Evolutionary conservation across 2,888 invertebrate species (phyloP), one percentile per base, ranked within the genome.

Genomic region (Calameuta idolon): DNA sequence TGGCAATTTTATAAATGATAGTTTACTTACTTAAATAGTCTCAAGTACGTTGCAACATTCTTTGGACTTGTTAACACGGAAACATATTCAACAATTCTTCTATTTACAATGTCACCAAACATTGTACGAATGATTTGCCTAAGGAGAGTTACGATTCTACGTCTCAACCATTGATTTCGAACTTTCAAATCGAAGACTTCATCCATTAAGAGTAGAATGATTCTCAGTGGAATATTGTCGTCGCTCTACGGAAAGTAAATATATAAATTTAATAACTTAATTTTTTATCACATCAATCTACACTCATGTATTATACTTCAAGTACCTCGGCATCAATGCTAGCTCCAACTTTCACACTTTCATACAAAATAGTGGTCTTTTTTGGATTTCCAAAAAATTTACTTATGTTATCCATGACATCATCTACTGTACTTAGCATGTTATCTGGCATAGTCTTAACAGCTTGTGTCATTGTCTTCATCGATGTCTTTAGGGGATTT

Each of bases 391-490:
- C 90, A 86, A 96, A 96, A 34, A 96, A 95, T 92, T 95, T 96
- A 73, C 95, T 95, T 83, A 97, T 93, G 78, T 96, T 96, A 87
- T 95, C 97, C 92, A 96, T 95, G 55, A 97, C 95, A 80, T 96
- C 96, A 87, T 96, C 96, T 0, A 98, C 96, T 0, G 97, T 97
- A 85, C 95, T 97, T 68, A 96, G 94, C 82, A 98, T 94, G 86
- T 96, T 96, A 89, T 98, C 98, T 0, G 98, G 98, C 93, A 97
- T 96, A 76, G 96, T 95, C 91, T 96, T 96, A 37, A 98, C 95
- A 0, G 96, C 95, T 85, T 94, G 93, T 1, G 95, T 94, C 34
- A 95, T 93, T 34, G 92, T 95, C 87, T 96, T 95, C 93, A 97
- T 96, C 0, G 97, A 97, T 9, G 95, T 95, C 87, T 95, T 95